A percentile compares a stretch with the other conserved stretches of the same genome.
Evolutionary conservation across 2,797 vertebrate species (phyloP).

Genomic region (Squalus acanthias): DNA sequence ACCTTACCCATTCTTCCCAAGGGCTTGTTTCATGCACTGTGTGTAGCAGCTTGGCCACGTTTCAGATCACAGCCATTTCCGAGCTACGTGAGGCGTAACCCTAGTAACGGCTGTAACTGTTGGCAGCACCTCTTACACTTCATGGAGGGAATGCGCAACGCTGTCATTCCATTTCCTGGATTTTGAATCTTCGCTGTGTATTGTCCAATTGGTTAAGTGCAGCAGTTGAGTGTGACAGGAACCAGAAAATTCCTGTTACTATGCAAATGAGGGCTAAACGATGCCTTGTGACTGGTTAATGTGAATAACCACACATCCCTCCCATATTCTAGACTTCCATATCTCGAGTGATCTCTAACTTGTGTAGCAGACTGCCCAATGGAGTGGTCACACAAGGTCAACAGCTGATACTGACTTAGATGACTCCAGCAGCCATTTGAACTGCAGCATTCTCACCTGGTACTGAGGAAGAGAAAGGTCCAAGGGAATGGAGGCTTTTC

Average conservation of each 20-base stretch:
- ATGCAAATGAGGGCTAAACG: background rate
- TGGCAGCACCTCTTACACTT: background rate
- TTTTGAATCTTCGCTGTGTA: background rate
- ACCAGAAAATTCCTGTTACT: background rate
- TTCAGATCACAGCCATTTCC: background rate
- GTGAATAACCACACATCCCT: background rate
- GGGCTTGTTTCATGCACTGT: background rate
- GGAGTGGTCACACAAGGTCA: background rate
- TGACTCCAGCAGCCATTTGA: background rate
- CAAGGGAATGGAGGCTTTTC: background rate
- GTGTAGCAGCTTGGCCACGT: background rate
- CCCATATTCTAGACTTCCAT: background rate
- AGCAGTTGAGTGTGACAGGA: background rate
- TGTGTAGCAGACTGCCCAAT: background rate
- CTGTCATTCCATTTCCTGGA: background rate
- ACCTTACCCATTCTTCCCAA: background rate
- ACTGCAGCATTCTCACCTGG: background rate
- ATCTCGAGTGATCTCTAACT: background rate
- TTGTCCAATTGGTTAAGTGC: background rate
- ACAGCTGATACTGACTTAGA: background rate
- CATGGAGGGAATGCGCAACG: background rate
- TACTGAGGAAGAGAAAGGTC: background rate
- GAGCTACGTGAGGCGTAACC: background rate
- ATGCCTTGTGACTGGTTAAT: background rate
- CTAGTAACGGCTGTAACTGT: background rate